phyloP scores from a whole-genome alignment of 1,140 invertebrate genomes.

The Megalonaias nervosa region DNA sequence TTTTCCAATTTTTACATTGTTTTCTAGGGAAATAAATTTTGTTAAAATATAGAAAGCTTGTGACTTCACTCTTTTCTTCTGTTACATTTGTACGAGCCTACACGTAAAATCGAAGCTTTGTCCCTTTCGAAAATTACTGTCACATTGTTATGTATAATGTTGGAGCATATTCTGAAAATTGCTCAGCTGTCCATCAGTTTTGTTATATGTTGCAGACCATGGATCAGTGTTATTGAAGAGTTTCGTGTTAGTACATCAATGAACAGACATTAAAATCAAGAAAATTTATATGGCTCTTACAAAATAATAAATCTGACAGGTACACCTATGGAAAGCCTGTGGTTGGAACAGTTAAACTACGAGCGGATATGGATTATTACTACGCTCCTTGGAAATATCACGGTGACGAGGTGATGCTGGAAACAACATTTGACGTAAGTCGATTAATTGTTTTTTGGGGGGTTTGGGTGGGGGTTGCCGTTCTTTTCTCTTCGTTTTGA shows the following conservation, averaged over 20 bases:
- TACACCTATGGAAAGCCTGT: slow-evolving; percentile 33
- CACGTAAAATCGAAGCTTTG: background rate
- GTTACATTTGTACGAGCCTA: too few species aligned
- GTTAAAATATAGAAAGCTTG: too few species aligned
- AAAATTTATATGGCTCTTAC: background rate
- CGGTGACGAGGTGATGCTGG: slow-evolving; percentile 29
- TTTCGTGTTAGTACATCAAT: background rate
- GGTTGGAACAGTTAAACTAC: slow-evolving; percentile 19
- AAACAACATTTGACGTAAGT: slow-evolving; percentile 23
- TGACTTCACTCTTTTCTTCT: too few species aligned
- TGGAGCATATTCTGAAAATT: background rate
- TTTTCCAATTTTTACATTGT: too few species aligned
- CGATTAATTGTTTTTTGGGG: background rate
- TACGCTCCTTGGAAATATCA: slow-evolving; percentile 19
- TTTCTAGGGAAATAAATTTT: too few species aligned
- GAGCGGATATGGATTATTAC: slow-evolving; percentile 19
- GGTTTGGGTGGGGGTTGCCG: too few species aligned
- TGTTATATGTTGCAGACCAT: background rate
- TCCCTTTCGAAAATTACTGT: background rate
- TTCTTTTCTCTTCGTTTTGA: too few species aligned
- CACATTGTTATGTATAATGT: too few species aligned
- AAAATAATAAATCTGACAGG: background rate
- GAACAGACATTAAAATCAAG: background rate
- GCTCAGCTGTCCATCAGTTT: background rate
- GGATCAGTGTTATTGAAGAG: background rate